phyloP scores from a whole-genome alignment of 2,888 invertebrate species.

The Pristionchus maxplancki region DNA sequence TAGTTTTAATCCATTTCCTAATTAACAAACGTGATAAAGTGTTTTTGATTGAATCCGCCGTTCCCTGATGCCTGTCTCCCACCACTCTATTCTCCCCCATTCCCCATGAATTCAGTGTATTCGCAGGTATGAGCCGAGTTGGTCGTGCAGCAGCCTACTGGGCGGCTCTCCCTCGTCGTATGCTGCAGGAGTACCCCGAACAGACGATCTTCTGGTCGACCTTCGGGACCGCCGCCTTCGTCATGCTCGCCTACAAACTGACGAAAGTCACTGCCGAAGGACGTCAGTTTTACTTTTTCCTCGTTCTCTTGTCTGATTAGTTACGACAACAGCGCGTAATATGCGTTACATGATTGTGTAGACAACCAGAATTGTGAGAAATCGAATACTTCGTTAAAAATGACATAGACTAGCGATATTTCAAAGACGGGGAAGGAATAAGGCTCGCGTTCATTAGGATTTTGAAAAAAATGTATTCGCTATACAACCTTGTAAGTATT shows the following conservation, averaged over 20 bases:
- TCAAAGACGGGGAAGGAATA: too few species aligned
- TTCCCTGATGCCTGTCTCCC: not conserved
- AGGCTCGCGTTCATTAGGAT: too few species aligned
- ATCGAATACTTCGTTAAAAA: not conserved
- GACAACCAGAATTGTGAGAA: too few species aligned
- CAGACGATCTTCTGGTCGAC: constrained; percentile 69
- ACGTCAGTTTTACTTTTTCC: constrained; percentile 51
- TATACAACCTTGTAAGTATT: too few species aligned
- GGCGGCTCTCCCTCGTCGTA: constrained; percentile 45
- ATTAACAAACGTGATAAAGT: too few species aligned
- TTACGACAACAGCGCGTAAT: too few species aligned
- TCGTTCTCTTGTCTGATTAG: not conserved
- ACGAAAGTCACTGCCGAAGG: constrained; percentile 56
- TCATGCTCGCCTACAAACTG: constrained; percentile 60
- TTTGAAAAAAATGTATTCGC: too few species aligned
- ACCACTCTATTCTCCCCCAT: not conserved
- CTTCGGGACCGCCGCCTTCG: constrained; percentile 66
- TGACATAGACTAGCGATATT: too few species aligned
- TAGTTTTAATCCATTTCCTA: too few species aligned
- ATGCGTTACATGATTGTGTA: too few species aligned
- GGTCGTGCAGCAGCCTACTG: constrained; percentile 48
- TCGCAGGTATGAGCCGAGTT: constrained; percentile 16
- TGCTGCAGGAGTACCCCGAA: constrained; percentile 68
- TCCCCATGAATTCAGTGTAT: too few species aligned
- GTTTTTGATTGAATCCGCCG: too few species aligned